Conservation (phyloP, 1,140 invertebrate species). For the Caenorhabditis briggsae region DNA sequence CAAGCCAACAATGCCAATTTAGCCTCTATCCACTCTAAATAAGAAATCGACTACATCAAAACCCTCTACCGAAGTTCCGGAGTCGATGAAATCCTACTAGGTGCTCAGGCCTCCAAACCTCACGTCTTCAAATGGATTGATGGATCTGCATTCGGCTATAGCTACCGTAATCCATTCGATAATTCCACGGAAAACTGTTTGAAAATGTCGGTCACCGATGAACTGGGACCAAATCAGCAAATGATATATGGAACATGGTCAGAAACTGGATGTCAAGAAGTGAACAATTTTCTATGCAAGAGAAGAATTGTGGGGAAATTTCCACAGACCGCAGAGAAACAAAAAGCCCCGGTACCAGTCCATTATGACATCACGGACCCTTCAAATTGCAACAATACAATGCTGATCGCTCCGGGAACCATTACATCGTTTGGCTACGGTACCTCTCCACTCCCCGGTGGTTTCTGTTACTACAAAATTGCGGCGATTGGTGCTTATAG, state of each 20-base stretch:
- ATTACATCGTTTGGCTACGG: too few relatives aligned
- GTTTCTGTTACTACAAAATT: too few relatives aligned
- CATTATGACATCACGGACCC: too few relatives aligned
- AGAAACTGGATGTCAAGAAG: neutral
- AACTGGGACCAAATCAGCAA: too few relatives aligned
- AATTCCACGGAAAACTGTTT: neutral
- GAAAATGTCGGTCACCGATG: neutral
- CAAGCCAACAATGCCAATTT: neutral
- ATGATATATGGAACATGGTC: neutral
- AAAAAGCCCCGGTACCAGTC: too few relatives aligned
- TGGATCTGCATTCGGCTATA: neutral
- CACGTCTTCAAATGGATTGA: neutral
- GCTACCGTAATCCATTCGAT: neutral
- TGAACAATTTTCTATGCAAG: neutral
- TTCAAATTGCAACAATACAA: too few relatives aligned
- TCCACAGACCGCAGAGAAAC: too few relatives aligned
- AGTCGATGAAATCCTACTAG: neutral
- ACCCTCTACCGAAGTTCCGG: neutral
- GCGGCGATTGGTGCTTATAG: too few relatives aligned
- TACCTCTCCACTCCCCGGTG: too few relatives aligned
- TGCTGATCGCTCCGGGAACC: too few relatives aligned
- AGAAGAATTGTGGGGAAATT: neutral
- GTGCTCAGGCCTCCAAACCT: neutral
- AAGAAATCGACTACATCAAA: neutral
- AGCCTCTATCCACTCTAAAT: neutral